phyloP scores from a whole-genome alignment of 2,113 vertebrate species.

The Centrocercus urophasianus region DNA sequence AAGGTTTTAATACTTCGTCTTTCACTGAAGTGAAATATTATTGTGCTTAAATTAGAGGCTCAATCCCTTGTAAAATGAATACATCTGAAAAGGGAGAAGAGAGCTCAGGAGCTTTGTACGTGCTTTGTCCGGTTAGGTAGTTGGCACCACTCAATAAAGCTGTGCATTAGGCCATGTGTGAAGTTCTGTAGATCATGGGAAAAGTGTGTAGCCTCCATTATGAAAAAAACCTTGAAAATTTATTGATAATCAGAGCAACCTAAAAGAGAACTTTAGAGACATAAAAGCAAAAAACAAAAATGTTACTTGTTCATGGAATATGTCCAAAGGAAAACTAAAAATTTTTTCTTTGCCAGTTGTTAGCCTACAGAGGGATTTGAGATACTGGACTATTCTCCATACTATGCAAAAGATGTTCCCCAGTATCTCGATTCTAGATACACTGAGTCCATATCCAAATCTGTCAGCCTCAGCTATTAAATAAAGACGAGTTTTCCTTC shows the following conservation, averaged over 20 bases:
- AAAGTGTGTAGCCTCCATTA: not conserved
- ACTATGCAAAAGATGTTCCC: not conserved
- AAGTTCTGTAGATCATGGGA: not conserved
- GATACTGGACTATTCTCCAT: not conserved
- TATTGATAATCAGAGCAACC: not conserved
- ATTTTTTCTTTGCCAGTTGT: not conserved
- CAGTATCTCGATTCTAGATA: not conserved
- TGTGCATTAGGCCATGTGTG: not conserved
- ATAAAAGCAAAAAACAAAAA: fast-evolving
- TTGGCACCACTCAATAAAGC: not conserved
- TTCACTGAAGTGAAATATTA: not conserved
- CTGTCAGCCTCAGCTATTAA: not conserved
- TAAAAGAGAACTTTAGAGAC: not conserved
- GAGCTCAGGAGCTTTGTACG: fast-evolving
- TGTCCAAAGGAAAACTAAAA: not conserved
- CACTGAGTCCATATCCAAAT: not conserved
- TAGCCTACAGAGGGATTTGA: not conserved
- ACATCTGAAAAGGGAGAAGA: not conserved
- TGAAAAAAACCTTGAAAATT: not conserved
- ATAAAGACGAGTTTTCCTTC: not conserved
- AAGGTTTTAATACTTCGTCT: not conserved
- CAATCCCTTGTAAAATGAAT: not conserved
- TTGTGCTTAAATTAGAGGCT: not conserved
- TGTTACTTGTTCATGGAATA: not conserved
- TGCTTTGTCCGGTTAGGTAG: not conserved